These are phyloP conservation scores for Caenorhabditis sinica DNA, from an alignment of 2,888 invertebrate species.

Conservation along the genomic window DNA sequence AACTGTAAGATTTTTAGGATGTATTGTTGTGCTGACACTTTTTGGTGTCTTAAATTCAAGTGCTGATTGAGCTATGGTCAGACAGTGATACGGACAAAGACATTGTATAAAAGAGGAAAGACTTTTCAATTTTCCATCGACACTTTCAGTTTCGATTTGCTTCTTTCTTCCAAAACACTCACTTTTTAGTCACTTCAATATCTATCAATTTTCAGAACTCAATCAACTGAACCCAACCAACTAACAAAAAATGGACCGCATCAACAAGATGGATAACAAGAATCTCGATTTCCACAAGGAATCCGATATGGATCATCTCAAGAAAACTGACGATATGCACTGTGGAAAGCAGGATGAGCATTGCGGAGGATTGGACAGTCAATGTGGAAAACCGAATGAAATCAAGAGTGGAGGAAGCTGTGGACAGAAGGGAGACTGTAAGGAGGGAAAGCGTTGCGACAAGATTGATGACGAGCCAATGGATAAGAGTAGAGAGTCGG, in stretches of 20 bases:
- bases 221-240: neutral
- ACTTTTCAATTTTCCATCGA: neutral
- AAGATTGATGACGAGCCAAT: neutral
- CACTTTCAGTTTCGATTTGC: neutral
- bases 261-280: neutral
- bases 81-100: neutral
- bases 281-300: neutral
- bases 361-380: neutral
- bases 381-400: neutral
- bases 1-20: neutral
- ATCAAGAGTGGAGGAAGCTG: neutral
- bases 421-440: neutral
- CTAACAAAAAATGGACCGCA: too few relatives aligned
- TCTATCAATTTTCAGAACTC: neutral
- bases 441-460: neutral
- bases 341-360: neutral
- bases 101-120: neutral
- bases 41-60: neutral
- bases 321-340: neutral
- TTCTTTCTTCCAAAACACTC: neutral
- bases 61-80: conserved; percentile 4
- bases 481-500: conserved; percentile 21
- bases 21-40: neutral
- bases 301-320: neutral
- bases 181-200: neutral